Conservation (phyloP, 64 coral and sea anemone species). For the Montipora sp. region DNA sequence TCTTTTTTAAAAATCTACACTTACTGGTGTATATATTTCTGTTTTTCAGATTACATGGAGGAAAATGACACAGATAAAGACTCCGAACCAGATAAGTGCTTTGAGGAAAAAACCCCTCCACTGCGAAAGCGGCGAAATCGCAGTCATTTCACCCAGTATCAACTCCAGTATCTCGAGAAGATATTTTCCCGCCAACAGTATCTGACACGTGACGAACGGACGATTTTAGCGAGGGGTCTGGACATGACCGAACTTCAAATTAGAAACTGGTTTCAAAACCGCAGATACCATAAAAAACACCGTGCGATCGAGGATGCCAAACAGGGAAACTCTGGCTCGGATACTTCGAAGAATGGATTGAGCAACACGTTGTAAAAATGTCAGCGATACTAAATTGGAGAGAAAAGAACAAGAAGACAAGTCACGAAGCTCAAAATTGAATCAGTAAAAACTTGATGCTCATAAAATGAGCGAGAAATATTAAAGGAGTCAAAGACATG, state of each 20-base stretch:
- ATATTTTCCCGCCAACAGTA: slow-evolving; percentile 93
- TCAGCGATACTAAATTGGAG: background rate
- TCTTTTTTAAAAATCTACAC: too few relatives aligned
- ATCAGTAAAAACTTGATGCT: background rate
- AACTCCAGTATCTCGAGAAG: slow-evolving; percentile 87
- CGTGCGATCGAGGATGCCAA: slow-evolving; percentile 24
- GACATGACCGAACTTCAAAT: slow-evolving; percentile 97
- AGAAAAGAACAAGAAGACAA: background rate
- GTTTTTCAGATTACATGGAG: background rate
- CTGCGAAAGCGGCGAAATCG: slow-evolving; percentile 49
- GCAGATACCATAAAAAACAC: slow-evolving; percentile 88
- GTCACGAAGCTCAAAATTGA: background rate
- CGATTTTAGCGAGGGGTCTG: slow-evolving; percentile 78
- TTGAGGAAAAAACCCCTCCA: background rate
- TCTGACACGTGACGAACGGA: slow-evolving; percentile 90
- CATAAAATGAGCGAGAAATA: background rate
- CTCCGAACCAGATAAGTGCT: background rate
- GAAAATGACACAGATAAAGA: background rate
- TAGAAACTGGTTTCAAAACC: slow-evolving; percentile 98
- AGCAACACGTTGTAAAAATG: background rate
- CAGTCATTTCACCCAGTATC: slow-evolving; percentile 90
- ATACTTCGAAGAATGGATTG: background rate
- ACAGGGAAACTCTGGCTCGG: background rate
- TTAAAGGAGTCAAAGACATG: background rate
- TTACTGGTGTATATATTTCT: background rate